Evolutionary conservation across 2,888 invertebrate species (phyloP), one percentile per base, ranked within the genome.

Genomic region (Morinoia aosen): DNA sequence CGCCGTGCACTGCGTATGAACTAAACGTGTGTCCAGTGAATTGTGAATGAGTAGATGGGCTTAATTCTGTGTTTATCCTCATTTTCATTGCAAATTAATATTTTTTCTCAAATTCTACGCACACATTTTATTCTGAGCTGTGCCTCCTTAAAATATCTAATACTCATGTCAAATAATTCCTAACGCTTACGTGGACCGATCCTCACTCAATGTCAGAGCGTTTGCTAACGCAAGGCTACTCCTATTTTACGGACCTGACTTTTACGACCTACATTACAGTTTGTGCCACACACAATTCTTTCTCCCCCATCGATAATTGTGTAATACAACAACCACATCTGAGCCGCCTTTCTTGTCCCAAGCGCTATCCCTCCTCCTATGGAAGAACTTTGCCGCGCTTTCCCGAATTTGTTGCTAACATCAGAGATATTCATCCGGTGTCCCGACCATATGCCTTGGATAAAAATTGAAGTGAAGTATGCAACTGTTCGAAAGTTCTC

Each of bases 301-400:
- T 76, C 76, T 76, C 76, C 76, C 76, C 76, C 19, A 76, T 76
- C 76, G 25, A 76, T 76, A 76, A 76, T 76, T 76, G 76, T 76
- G 76, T 33, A 76, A 76, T 76, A 76, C 76, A 76, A 76, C 76
- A 76, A 76, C 76, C 76, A 33, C 76, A 19, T 76, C 76, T 76
- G 76, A 25, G 76, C 76, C 25, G 76, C 76, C 76, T 76, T 10
- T 76, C 76, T 33, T 76, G 76, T 33, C 48, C 48, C 48, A 48
- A 48, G 48, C 48, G 48, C 48, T 48, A 5, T 48, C 48, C 48
- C 48, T 48, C 48, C 48, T 48, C 3, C 48, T 48, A 48, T 48
- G 5, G 48, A 25, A 33, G 76, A 33, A 76, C 76, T 10, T 33
- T 8, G 25, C 7, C 25, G 76, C 33, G 25, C 33, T 76, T 76